Evolutionary conservation across 2,888 invertebrate species (phyloP), one percentile per base, ranked within the genome.

Genomic region (Xylota segnis): DNA sequence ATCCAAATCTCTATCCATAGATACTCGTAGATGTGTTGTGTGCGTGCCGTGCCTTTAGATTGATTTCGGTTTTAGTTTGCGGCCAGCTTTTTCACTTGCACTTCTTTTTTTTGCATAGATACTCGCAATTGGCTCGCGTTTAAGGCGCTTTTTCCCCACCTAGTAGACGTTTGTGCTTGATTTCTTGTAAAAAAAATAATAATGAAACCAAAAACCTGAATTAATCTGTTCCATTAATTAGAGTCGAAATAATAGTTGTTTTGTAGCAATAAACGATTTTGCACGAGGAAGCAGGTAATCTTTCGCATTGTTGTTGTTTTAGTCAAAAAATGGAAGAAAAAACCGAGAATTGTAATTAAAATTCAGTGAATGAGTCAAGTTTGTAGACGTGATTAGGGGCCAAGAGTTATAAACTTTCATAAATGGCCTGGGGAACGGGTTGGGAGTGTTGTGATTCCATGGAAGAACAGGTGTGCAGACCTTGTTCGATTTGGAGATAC

Each of bases 321-420:
- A 9, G 7, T 7, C n/a, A n/a, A n/a, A n/a, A n/a, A n/a, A n/a
- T n/a, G n/a, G n/a, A n/a, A n/a, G n/a, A n/a, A n/a, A 23, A 23
- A 23, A 23, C 3, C 1, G 32, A 54, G 50, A 34, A 27, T 59
- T 32, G 16, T 34, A 68, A 63, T 83, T 78, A 78, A 78, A 78
- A 78, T 83, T 83, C 83, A 78, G 2, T 37, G 14, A 45, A 47
- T 65, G 74, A 61, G 14, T 83, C 68, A 40, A 29, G 47, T 52
- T 83, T 23, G 43, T 14, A 52, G 43, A 78, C 70, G 50, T 83
- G 70, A 78, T 83, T 75, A 50, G 45, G 68, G 37, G 43, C 45
- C 52, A 66, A 50, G 43, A 58, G 74, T 16, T 78, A 61, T 77
- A 54, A 61, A 63, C 56, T 68, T 74, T 59, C 54, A 54, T 54